These are phyloP conservation scores for Drosophila nr. fundita DNA, from an alignment of 2,888 invertebrate genomes.

Conservation along the genomic window DNA sequence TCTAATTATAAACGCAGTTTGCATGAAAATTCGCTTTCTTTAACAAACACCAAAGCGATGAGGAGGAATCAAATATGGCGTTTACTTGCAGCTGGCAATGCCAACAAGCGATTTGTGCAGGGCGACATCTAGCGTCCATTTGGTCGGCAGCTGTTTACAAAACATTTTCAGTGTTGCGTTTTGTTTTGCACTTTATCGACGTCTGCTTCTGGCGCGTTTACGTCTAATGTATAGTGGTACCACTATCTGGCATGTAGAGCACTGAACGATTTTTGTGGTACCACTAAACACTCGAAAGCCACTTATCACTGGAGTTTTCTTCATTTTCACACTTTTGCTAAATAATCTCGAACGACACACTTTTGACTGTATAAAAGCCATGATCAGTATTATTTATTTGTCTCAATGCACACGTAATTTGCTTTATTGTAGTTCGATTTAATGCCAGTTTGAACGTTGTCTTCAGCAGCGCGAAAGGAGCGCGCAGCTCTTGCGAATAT, in stretches of 20 bases:
- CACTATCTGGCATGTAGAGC: slow-evolving; percentile 71
- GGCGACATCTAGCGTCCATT: slow-evolving; percentile 57
- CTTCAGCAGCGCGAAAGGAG: slow-evolving; percentile 61
- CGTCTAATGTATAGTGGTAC: slow-evolving; percentile 72
- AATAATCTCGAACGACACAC: slow-evolving; percentile 22
- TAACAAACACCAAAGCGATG: slow-evolving; percentile 49
- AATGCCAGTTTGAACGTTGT: slow-evolving; percentile 49
- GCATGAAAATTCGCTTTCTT: slow-evolving; percentile 64
- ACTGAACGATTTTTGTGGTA: slow-evolving; percentile 68
- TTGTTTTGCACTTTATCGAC: slow-evolving; percentile 69
- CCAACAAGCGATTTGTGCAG: slow-evolving; percentile 21
- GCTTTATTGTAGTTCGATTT: slow-evolving; percentile 36
- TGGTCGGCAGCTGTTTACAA: slow-evolving; percentile 63
- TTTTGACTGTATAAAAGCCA: slow-evolving; percentile 29
- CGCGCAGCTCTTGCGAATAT: slow-evolving; percentile 73
- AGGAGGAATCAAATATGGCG: slow-evolving; percentile 84
- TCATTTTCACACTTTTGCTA: slow-evolving; percentile 43
- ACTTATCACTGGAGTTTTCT: slow-evolving; percentile 73
- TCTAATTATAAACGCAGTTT: slow-evolving; percentile 35
- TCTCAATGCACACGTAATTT: slow-evolving; percentile 13
- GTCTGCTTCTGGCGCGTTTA: slow-evolving; percentile 61
- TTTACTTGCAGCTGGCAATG: slow-evolving; percentile 68
- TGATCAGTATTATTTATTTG: slow-evolving; percentile 14
- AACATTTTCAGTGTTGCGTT: slow-evolving; percentile 57
- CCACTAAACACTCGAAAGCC: slow-evolving; percentile 72